Conservation (phyloP, 64 coral and sea anemone species). For the Montipora capricornis region DNA sequence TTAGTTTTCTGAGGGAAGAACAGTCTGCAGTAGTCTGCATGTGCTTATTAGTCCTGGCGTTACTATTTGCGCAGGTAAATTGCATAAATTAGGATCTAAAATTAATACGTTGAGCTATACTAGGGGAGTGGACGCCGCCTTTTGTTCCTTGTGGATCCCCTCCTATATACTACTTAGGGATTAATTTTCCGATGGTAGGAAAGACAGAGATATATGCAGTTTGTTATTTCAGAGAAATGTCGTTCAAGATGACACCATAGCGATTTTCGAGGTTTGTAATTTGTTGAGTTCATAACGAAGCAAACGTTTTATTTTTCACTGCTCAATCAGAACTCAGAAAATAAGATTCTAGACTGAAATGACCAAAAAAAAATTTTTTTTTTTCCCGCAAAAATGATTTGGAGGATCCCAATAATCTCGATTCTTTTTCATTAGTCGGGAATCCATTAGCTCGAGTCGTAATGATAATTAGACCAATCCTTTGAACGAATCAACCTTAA, state of each 20-base stretch:
- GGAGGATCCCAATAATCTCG: too few relatives aligned
- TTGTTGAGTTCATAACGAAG: not conserved
- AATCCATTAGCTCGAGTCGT: not conserved
- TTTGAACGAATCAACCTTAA: too few relatives aligned
- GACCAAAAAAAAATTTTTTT: not conserved
- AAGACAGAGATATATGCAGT: not conserved
- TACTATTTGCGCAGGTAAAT: conserved; percentile 3
- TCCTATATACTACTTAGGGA: too few relatives aligned
- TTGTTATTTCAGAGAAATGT: not conserved
- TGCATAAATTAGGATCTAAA: conserved; percentile 59
- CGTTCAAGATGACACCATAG: not conserved
- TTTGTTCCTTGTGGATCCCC: not conserved
- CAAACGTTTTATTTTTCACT: not conserved
- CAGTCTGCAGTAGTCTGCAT: too few relatives aligned
- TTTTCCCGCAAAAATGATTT: not conserved
- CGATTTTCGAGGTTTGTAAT: not conserved
- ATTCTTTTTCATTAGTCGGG: not conserved
- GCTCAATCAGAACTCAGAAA: too few relatives aligned
- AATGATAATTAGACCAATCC: too few relatives aligned
- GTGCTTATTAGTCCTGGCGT: not conserved
- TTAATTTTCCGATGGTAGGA: not conserved
- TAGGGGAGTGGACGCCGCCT: conserved; percentile 15
- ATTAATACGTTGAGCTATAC: conserved; percentile 21
- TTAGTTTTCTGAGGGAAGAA: not conserved
- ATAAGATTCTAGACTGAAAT: not conserved